Conservation (phyloP, 2,888 invertebrate species). For the Papilio elwesi region DNA sequence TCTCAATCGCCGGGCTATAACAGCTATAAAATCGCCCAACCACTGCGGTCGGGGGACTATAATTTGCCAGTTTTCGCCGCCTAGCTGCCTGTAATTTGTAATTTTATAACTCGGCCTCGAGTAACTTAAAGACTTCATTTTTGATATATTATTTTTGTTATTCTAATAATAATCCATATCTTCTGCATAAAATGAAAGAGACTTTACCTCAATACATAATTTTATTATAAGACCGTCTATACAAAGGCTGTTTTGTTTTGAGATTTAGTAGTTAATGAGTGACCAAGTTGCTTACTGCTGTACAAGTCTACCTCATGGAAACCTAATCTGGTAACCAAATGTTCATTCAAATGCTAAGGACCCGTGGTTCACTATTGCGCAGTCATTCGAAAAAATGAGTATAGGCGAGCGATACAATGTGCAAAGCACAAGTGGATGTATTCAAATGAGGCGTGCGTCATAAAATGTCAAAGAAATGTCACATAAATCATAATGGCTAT, state of each 20-base stretch:
- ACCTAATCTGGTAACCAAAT: conserved; percentile 83
- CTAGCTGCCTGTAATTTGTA: conserved; percentile 78
- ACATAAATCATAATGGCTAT: conserved; percentile 80
- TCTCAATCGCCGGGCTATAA: conserved; percentile 60
- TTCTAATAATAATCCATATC: conserved; percentile 12
- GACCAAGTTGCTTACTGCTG: conserved; percentile 69
- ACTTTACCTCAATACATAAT: not conserved
- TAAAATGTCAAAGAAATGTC: conserved; percentile 78
- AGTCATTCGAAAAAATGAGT: conserved; percentile 69
- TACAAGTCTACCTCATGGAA: conserved; percentile 68
- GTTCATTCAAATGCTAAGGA: conserved; percentile 79
- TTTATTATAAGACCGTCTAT: conserved; percentile 14
- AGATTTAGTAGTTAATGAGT: conserved; percentile 64
- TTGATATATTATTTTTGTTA: conserved; percentile 58
- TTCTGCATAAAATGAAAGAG: conserved; percentile 15
- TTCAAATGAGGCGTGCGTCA: conserved; percentile 81
- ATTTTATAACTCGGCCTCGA: conserved; percentile 70
- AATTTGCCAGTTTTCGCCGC: conserved; percentile 80
- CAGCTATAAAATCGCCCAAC: conserved; percentile 57
- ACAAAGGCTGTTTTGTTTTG: conserved; percentile 52
- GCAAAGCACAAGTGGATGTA: conserved; percentile 77
- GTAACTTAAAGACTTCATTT: conserved; percentile 71
- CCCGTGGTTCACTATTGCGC: conserved; percentile 59
- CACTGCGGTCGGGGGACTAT: conserved; percentile 69
- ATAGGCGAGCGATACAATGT: conserved; percentile 74